A percentile compares a stretch with the other conserved stretches of the same genome.
Evolutionary conservation across 2,888 invertebrate genomes (phyloP).

Genomic region (Branchellion lobata): DNA sequence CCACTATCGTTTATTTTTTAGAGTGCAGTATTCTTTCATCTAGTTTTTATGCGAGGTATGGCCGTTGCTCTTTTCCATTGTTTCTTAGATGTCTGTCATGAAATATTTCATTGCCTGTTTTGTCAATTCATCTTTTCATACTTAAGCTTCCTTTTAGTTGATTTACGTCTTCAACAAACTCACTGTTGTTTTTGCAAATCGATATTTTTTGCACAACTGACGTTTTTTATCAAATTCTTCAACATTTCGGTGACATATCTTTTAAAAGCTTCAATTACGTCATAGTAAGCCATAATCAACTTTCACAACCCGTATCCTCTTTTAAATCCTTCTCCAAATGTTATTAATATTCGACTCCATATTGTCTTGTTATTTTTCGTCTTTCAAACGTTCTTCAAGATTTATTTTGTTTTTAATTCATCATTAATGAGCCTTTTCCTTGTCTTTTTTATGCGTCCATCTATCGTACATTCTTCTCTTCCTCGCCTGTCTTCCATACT

Average conservation of each 20-base stretch:
- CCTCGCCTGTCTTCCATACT: too few relatives aligned
- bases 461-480: neutral
- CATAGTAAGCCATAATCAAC: too few relatives aligned
- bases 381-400: neutral
- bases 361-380: neutral
- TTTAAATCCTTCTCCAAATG: neutral
- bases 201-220: neutral
- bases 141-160: too few relatives aligned
- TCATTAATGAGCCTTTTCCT: neutral
- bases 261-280: too few relatives aligned
- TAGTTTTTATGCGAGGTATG: neutral
- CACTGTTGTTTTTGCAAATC: neutral
- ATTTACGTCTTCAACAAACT: too few relatives aligned
- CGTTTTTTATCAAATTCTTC: neutral
- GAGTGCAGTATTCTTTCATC: neutral
- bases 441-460: neutral
- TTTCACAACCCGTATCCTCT: neutral
- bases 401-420: neutral
- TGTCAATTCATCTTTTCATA: too few relatives aligned
- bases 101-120: too few relatives aligned
- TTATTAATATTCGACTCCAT: constrained; percentile 13
- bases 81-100: too few relatives aligned
- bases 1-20: constrained; percentile 2
- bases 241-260: too few relatives aligned
- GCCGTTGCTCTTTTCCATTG: neutral